Base-by-base conservation (phyloP, 2,888 invertebrate species). In the Hemistola chrysoprasaria region DNA sequence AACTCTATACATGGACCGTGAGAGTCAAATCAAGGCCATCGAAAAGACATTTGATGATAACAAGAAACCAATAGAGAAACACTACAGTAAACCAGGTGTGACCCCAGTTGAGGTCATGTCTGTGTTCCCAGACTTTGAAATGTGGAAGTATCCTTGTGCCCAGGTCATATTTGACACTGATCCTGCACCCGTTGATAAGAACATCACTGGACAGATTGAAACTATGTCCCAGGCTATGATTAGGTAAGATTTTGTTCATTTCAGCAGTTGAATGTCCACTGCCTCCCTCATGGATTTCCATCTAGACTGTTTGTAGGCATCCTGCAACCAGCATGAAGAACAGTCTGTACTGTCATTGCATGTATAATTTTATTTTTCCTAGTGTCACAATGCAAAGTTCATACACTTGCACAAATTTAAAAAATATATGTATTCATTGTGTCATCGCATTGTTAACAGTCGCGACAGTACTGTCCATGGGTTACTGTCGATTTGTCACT, bases 221-320 rank as follows among this genome's bases (percentile, higher is more conserved):
- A 97, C 98, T 75, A 98, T 99, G 98, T 98, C 98, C 16, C 98
- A 99, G 80, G 99, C 98, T 64, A 98, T 99, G 97, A 98, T 99
- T 85, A 92, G 98, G 95, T 95, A 70, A 51, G 77, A 57, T 21
- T 23, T 22, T 16, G 16, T 16, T 16, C 4, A 16, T 16, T 4
- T n/a, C n/a, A n/a, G n/a, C n/a, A n/a, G n/a, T n/a, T n/a, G n/a
- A n/a, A n/a, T n/a, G n/a, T n/a, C n/a, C n/a, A n/a, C n/a, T n/a
- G n/a, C n/a, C n/a, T n/a, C n/a, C n/a, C n/a, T n/a, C n/a, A n/a
- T n/a, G n/a, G n/a, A n/a, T n/a, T n/a, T n/a, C n/a, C n/a, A n/a
- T n/a, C n/a, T n/a, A n/a, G n/a, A n/a, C n/a, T n/a, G n/a, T n/a
- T n/a, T n/a, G n/a, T n/a, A n/a, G n/a, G n/a, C n/a, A n/a, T n/a